Base-by-base conservation (phyloP, 2,888 invertebrate genomes). In the Incurvaria masculella region DNA sequence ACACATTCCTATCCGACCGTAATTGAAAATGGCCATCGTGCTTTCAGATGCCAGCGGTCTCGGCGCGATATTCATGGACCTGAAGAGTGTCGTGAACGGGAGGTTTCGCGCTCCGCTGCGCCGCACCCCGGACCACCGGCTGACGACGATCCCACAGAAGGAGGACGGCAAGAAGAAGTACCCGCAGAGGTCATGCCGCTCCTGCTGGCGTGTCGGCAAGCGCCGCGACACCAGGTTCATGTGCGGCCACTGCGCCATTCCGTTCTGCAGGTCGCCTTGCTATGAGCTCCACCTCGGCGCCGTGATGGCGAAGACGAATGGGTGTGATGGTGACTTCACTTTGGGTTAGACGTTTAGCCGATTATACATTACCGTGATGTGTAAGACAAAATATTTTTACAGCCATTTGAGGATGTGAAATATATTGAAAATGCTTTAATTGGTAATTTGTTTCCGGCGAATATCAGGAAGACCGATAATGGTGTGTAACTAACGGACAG, bases 111-210 rank as follows among this genome's bases (percentile, higher is more conserved):
- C 63, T 50, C 63, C 68, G 58, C 68, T 69, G 61, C 62, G 62
- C 59, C 72, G 33, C 64, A 62, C 47, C 53, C 55, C 64, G 56
- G 70, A 73, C 47, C 79, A 79, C 56, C 68, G 72, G 33, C 69
- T 79, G 43, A 66, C 75, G 14, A 79, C 79, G 11, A 79, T 79
- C 50, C 79, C 79, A n/a, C 79, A 79, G 57, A 79, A 79, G 53
- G 79, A 79, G 62, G 79, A 79, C 54, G 79, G 79, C 4, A 79
- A 79, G 62, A 79, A 79, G 65, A 79, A 79, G 55, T 79, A 79
- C 57, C 79, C 79, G 0, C 79, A 79, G 52, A 64, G 79, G 5
- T 79, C 79, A n/a, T 79, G 79, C 56, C 65, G 79, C 43, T 67
- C 76, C 10, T 79, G 79, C 52, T 79, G 79, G 79, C 70, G 76